Base-by-base conservation (phyloP, 2,888 invertebrate species). In the Colletes collaris region DNA sequence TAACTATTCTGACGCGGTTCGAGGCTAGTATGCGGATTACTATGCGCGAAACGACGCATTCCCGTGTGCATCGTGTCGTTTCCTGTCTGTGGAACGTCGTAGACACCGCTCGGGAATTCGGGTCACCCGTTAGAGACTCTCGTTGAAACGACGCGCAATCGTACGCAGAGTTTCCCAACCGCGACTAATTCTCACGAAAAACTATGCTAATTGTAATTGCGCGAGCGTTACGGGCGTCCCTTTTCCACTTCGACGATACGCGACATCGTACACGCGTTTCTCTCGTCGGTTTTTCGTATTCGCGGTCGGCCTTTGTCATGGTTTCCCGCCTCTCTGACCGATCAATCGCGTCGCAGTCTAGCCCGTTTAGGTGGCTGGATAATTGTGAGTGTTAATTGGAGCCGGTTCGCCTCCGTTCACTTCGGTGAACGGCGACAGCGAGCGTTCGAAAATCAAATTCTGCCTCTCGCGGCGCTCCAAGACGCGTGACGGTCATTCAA, bases 311-410 rank as follows among this genome's bases (percentile, higher is more conserved):
- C 50, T 53, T 19, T 65, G 72, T 70, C 66, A 66, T 64, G 53
- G 66, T 63, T 70, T 63, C 37, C 64, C 68, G 72, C 46, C 68
- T 71, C 69, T 58, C 65, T 63, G 70, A 53, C 59, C 74, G 67
- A 69, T 75, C 75, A 53, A 75, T 66, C 56, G 58, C 59, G 27
- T 55, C 53, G 13, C 55, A 13, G 55, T 44, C 40, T 55, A 65
- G 62, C 52, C 27, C 62, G 60, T 58, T 63, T 74, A 79, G 82
- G 81, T 81, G 81, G 59, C 65, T 63, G 77, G 78, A 79, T 85
- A 85, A 87, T 85, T 83, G 81, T 65, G 60, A 66, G 65, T 67
- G 76, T 72, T 84, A 84, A 86, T 78, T 75, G 74, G 70, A 75
- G 69, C 82, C 65, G 64, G 77, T 82, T 82, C 82, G 71, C 81